Evolutionary conservation across 2,113 vertebrate genomes (phyloP).

Genomic region (Barbus barbus): DNA sequence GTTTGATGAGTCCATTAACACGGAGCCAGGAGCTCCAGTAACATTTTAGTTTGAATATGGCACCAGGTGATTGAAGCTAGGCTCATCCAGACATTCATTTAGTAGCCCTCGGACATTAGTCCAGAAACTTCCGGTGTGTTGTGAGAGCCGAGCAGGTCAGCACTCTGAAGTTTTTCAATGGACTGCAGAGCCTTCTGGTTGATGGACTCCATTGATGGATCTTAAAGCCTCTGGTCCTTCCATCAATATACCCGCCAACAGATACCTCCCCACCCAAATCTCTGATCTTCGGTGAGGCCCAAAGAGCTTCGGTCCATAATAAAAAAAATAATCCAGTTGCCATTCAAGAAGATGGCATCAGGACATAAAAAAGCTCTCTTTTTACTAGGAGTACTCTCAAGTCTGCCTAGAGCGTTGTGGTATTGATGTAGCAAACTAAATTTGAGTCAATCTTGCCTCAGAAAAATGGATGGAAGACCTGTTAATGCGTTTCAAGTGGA

Average conservation of each 20-base stretch:
- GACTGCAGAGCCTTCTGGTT: conserved; percentile 32
- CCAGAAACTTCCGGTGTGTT: conserved; percentile 1
- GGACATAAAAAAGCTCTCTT: conserved; percentile 76
- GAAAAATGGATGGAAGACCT: conserved; percentile 78
- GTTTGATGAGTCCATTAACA: conserved; percentile 5
- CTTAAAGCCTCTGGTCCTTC: conserved; percentile 65
- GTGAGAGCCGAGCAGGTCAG: conserved; percentile 11
- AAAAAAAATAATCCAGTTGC: conserved; percentile 66
- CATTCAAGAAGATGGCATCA: conserved; percentile 77
- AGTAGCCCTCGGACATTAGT: too few relatives aligned
- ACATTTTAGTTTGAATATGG: background rate
- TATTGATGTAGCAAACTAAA: conserved; percentile 79
- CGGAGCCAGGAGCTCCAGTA: background rate
- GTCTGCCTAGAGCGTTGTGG: conserved; percentile 72
- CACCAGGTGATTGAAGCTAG: conserved; percentile 1
- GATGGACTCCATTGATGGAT: conserved; percentile 69
- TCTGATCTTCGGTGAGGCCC: conserved; percentile 70
- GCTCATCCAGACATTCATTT: background rate
- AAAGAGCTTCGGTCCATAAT: conserved; percentile 62
- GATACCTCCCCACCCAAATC: conserved; percentile 61
- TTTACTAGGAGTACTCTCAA: conserved; percentile 69
- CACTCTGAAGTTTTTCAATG: conserved; percentile 40
- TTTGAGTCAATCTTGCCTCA: conserved; percentile 79
- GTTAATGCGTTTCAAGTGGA: conserved; percentile 79
- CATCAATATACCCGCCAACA: conserved; percentile 66